Evolutionary conservation across 2,797 vertebrate species (phyloP).

Genomic region (Staurois parvus): DNA sequence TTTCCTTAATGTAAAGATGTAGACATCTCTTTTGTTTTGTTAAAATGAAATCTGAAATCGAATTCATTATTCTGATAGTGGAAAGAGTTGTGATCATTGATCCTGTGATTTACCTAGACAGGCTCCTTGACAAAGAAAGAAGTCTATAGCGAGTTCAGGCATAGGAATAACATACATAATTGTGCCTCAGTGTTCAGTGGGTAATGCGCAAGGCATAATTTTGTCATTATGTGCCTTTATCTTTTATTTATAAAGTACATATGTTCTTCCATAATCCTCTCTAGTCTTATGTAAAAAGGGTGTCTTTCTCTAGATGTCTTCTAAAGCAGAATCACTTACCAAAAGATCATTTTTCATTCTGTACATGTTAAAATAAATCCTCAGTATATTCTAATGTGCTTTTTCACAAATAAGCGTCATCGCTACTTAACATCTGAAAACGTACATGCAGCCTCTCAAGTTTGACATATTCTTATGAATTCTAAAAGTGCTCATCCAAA

Average conservation of each 20-base stretch:
- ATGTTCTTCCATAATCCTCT: slow-evolving; percentile 4
- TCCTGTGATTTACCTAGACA: slow-evolving; percentile 22
- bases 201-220: neutral
- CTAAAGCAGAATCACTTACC: neutral
- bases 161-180: slow-evolving; percentile 9
- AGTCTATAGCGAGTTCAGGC: slow-evolving; percentile 4
- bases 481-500: neutral
- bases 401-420: neutral
- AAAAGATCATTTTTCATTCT: neutral
- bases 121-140: neutral
- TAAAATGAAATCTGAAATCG: slow-evolving; percentile 15
- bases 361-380: neutral
- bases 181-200: neutral
- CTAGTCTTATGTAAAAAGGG: neutral
- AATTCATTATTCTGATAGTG: slow-evolving; percentile 28
- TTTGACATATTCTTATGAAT: neutral
- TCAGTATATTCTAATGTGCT: too few species aligned
- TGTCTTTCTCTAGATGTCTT: neutral
- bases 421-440: neutral
- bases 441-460: neutral
- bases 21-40: slow-evolving; percentile 7
- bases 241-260: slow-evolving; percentile 16
- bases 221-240: slow-evolving; percentile 22
- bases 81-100: slow-evolving; percentile 20
- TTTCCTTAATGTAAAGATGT: neutral